These are phyloP conservation scores for Saccostrea echinata DNA, from an alignment of 1,140 invertebrate species.

Conservation along the genomic window DNA sequence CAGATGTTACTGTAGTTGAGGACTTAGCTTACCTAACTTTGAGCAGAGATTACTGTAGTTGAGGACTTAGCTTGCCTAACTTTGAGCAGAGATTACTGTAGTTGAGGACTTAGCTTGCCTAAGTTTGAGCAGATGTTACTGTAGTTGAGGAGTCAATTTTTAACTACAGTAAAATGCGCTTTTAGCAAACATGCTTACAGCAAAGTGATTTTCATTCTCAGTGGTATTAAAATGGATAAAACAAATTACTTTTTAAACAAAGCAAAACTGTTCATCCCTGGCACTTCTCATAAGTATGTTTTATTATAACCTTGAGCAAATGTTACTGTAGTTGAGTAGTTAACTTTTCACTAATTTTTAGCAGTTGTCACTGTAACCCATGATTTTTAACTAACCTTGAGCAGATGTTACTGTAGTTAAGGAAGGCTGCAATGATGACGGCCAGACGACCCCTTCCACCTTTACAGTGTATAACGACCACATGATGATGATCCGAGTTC, in stretches of 20 bases:
- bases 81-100: constrained; percentile 94
- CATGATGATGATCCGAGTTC: constrained; percentile 87
- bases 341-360: background rate
- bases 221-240: no score
- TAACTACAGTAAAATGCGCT: no score
- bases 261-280: no score
- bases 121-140: constrained; percentile 92
- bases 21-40: constrained; percentile 76
- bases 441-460: constrained; percentile 86
- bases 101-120: constrained; percentile 86
- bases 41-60: constrained; percentile 96
- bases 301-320: no score
- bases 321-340: background rate
- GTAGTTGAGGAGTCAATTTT: constrained; percentile 97
- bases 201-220: no score
- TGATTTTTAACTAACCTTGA: constrained; percentile 81
- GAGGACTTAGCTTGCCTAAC: constrained; percentile 81
- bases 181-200: no score
- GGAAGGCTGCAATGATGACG: constrained; percentile 93
- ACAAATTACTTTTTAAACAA: no score
- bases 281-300: no score
- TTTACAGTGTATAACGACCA: constrained; percentile 93
- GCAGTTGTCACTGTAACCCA: no score
- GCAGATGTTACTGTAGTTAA: constrained; percentile 96
- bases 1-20: background rate